Conservation (phyloP, 2,113 vertebrate genomes). For the Chamaetylas fuelleborni region DNA sequence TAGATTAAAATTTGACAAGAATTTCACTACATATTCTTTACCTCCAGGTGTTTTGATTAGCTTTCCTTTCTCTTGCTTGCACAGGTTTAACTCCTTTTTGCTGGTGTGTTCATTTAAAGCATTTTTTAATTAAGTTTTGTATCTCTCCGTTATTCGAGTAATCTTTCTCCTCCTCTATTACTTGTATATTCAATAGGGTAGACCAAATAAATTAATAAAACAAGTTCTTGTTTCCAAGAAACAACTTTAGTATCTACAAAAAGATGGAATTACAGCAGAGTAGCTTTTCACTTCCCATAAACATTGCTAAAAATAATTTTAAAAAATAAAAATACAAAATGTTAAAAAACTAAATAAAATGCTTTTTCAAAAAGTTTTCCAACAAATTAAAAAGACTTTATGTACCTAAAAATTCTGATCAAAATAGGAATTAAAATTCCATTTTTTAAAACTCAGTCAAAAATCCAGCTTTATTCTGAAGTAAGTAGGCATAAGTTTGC, state of each 20-base stretch:
- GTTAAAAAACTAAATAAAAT: not conserved
- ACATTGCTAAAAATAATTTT: not conserved
- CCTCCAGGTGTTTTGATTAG: not conserved
- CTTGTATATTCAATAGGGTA: slow-evolving; percentile 63
- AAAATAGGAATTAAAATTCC: not conserved
- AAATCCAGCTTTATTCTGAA: not conserved
- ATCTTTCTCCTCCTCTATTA: not conserved
- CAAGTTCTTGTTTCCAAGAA: slow-evolving; percentile 65
- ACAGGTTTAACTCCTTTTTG: not conserved
- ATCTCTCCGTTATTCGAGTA: not conserved
- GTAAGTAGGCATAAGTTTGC: not conserved
- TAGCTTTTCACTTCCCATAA: slow-evolving; percentile 43
- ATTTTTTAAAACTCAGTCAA: not conserved
- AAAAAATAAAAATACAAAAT: not conserved
- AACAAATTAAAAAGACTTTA: slow-evolving; percentile 28
- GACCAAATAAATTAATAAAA: slow-evolving; percentile 68
- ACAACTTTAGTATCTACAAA: slow-evolving; percentile 20
- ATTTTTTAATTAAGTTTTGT: not conserved
- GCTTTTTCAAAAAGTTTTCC: slow-evolving; percentile 16
- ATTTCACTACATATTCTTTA: not conserved
- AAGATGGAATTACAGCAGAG: slow-evolving; percentile 4
- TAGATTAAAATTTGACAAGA: not conserved
- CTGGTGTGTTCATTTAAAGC: not conserved
- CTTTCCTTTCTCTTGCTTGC: not conserved
- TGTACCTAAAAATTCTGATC: not conserved